These are phyloP conservation scores for Pimephales promelas DNA, from an alignment of 2,113 vertebrate species.

Conservation along the genomic window DNA sequence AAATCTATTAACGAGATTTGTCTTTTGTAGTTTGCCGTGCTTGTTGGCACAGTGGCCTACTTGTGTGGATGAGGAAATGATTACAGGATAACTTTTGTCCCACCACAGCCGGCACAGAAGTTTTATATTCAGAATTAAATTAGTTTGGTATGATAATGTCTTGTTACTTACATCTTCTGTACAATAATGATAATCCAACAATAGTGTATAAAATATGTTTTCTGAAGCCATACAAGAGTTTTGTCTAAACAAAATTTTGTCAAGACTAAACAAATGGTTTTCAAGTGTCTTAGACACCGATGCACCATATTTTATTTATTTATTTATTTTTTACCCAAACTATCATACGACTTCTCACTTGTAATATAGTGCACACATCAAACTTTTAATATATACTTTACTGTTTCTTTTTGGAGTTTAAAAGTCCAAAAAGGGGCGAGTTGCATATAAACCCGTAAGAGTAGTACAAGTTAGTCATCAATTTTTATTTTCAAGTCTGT, in stretches of 20 bases:
- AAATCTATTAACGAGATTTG: not conserved
- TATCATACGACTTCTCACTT: not conserved
- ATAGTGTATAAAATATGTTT: not conserved
- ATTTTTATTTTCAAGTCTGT: too few species aligned
- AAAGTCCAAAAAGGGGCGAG: too few species aligned
- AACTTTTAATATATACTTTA: not conserved
- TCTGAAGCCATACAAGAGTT: not conserved
- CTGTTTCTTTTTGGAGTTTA: not conserved
- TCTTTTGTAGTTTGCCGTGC: not conserved
- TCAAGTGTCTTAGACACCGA: not conserved
- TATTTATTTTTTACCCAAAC: too few species aligned
- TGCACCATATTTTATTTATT: not conserved
- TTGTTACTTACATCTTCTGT: too few species aligned
- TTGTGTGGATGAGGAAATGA: not conserved
- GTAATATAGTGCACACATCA: not conserved
- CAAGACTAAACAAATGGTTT: not conserved
- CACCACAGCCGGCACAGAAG: too few species aligned
- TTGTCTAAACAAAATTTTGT: not conserved
- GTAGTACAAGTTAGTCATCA: too few species aligned
- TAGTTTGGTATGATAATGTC: not conserved
- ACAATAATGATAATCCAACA: not conserved
- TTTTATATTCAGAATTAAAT: not conserved
- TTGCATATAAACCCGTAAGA: too few species aligned
- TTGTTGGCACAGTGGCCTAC: constrained; percentile 29
- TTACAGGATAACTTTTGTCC: too few species aligned